Evolutionary conservation across 2,113 vertebrate species (phyloP).

Genomic region (Arvicanthis niloticus): DNA sequence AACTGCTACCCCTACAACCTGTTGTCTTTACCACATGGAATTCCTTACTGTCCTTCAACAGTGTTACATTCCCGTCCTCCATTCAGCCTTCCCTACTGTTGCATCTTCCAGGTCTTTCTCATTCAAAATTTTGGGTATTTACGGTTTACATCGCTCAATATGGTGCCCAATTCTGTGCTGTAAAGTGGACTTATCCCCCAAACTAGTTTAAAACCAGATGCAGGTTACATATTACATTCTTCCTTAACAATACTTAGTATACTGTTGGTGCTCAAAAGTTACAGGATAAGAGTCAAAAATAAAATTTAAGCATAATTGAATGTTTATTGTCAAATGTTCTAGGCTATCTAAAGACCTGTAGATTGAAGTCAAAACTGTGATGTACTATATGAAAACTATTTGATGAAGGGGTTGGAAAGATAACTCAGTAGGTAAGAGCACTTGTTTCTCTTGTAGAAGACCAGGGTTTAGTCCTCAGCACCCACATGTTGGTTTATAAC

Average conservation of each 20-base stretch:
- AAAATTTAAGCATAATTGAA: slow-evolving; percentile 35
- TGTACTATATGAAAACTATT: neutral
- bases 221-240: neutral
- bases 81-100: neutral
- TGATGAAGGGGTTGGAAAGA: neutral
- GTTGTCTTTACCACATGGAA: neutral
- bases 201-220: neutral
- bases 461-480: neutral
- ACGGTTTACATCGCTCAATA: neutral
- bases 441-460: neutral
- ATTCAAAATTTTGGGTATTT: slow-evolving; percentile 27
- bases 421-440: neutral
- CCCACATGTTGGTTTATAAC: neutral
- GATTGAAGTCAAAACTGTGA: slow-evolving; percentile 15
- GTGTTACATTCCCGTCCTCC: neutral
- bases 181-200: slow-evolving; percentile 12
- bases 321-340: slow-evolving; percentile 1
- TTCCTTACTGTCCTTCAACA: neutral
- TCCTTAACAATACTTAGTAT: neutral
- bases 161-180: slow-evolving; percentile 13
- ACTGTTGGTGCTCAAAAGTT: neutral
- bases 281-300: slow-evolving; percentile 12
- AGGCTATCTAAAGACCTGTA: neutral
- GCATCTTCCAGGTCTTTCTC: neutral
- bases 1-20: neutral